phyloP scores from a whole-genome alignment of 2,113 vertebrate species.

The Aegithalos caudatus region DNA sequence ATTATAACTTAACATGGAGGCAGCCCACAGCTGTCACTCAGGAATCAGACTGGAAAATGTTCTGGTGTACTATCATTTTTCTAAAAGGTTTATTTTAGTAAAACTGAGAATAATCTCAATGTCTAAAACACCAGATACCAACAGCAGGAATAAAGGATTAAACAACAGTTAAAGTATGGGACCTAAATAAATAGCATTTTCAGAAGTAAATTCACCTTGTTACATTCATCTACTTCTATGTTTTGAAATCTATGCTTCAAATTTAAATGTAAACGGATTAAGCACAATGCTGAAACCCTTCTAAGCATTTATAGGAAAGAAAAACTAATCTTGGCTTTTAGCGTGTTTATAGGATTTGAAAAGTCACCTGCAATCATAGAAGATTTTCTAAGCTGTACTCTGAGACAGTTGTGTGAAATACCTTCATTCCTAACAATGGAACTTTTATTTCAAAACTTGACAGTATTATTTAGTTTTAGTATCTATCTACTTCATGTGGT shows the following conservation, averaged over 20 bases:
- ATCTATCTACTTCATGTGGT: background rate
- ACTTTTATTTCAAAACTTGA: background rate
- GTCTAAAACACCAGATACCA: background rate
- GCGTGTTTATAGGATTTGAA: background rate
- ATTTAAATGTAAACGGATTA: background rate
- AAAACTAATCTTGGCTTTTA: background rate
- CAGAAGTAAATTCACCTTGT: background rate
- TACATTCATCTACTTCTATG: background rate
- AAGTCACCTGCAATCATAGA: background rate
- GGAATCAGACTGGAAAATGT: constrained; percentile 5
- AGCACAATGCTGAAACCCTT: background rate
- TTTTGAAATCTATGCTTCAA: background rate
- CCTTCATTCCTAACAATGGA: background rate
- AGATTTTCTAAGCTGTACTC: background rate
- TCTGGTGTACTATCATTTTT: background rate
- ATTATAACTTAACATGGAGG: background rate
- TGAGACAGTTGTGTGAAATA: background rate
- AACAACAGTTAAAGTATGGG: background rate
- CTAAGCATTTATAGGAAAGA: background rate
- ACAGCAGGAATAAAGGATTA: background rate
- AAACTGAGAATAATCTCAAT: background rate
- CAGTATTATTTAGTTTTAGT: background rate
- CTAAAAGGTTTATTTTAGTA: background rate
- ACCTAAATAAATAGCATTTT: background rate
- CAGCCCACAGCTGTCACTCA: background rate